Evolutionary conservation across 2,797 vertebrate genomes (phyloP), one percentile per base, ranked within the genome.

Genomic region (Anguilla obscura): DNA sequence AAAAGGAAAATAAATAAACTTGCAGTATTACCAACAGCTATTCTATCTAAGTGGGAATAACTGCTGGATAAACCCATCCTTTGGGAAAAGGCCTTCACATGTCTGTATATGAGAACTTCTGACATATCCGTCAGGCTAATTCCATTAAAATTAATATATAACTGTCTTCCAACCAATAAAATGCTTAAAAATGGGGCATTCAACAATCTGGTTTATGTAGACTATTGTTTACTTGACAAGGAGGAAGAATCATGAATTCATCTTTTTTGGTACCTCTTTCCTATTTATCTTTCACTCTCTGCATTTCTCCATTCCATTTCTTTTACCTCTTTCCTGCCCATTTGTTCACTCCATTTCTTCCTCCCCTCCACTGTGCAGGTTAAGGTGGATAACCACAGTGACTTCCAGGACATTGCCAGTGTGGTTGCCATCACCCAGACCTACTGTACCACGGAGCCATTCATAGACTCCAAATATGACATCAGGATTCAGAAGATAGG

Each of bases 341-440:
- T 18, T 50, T 9, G 24, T 18, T 82, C 24, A 18, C 21, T 82
- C 7, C 9, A 24, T 24, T 9, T 50, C 16, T 4, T 33, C 74
- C 6, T 40, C 30, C 45, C 16, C 79, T 89, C 90, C 88, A 90
- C 91, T 84, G 58, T 30, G 1, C 48, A 99, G 99, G 98, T 99
- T 92, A 99, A 99, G 93, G 97, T 99, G 93, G 98, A 99, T 94
- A 99, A 99, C 92, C 96, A 98, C 91, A 98, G 98, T 87, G 98
- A 99, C 95, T 99, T 99, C 96, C 98, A 99, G 95, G 99, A 99
- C 94, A 99, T 99, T 91, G 98, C 98, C 66, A 99, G 99, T 71
- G 98, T 99, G 93, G 98, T 99, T 90, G 99, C 99, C 87, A 98
- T 99, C 92, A 98, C 98, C 89, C 98, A 99, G 94, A 99, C 99